Percentiles rank a stretch among this genome's conserved stretches.
These are phyloP conservation scores for Rhincodon typus DNA, from an alignment of 2,797 vertebrate genomes.

Conservation along the genomic window DNA sequence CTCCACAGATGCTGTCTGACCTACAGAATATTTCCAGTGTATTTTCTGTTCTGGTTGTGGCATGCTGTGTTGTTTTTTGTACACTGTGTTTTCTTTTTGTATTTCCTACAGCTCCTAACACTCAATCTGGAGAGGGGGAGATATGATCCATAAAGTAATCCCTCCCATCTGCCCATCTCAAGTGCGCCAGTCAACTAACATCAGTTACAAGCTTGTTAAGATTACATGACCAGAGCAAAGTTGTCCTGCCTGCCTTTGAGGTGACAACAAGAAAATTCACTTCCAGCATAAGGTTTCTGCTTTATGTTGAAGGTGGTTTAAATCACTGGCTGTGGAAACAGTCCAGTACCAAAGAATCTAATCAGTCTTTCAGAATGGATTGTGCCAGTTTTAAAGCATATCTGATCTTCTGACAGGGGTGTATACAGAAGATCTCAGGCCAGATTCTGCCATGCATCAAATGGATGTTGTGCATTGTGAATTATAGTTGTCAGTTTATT, in stretches of 20 bases:
- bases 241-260: not conserved
- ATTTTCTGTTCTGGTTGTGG: not conserved
- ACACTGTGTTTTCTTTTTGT: not conserved
- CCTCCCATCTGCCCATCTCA: not conserved
- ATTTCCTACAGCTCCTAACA: not conserved
- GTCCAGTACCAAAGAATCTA: not conserved
- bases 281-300: not conserved
- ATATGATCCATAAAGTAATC: not conserved
- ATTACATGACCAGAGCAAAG: not conserved
- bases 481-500: conserved; percentile 34
- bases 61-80: not conserved
- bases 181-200: not conserved
- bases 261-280: not conserved
- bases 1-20: not conserved
- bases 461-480: not conserved
- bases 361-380: not conserved
- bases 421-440: not conserved
- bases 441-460: not conserved
- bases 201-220: not conserved
- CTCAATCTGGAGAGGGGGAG: not conserved
- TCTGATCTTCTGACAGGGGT: not conserved
- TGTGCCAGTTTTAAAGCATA: not conserved
- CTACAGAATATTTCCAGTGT: not conserved
- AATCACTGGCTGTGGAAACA: not conserved
- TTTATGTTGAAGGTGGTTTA: not conserved